Percentiles rank a stretch among this genome's conserved stretches.
These are phyloP conservation scores for Pycnonotus jocosus DNA, from an alignment of 2,113 vertebrate species.

Conservation along the genomic window DNA sequence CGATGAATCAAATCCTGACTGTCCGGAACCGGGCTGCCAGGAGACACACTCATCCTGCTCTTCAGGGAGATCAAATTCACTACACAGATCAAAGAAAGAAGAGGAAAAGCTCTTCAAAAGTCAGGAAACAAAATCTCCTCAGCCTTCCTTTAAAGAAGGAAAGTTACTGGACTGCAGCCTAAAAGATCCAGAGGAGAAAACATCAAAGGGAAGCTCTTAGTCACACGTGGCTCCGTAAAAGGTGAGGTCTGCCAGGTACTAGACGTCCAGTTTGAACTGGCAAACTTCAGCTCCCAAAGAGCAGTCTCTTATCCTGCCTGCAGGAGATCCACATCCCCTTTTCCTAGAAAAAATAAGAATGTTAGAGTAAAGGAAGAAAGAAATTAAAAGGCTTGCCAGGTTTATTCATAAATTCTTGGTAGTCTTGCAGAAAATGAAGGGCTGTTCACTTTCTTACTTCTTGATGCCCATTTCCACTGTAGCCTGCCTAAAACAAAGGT, in stretches of 20 bases:
- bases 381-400: neutral
- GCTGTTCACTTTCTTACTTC: neutral
- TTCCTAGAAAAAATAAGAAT: neutral
- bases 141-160: slow-evolving; percentile 62
- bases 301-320: neutral
- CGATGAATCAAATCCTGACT: slow-evolving; percentile 43
- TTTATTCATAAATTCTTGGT: neutral
- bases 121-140: slow-evolving; percentile 61
- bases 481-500: neutral
- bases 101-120: slow-evolving; percentile 62
- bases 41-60: slow-evolving; percentile 41
- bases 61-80: slow-evolving; percentile 61
- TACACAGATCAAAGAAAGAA: slow-evolving; percentile 57
- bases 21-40: neutral
- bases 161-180: slow-evolving; percentile 60
- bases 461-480: neutral
- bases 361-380: neutral
- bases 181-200: slow-evolving; percentile 46
- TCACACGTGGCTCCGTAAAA: neutral
- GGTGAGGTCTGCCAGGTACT: slow-evolving; percentile 41
- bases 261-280: neutral
- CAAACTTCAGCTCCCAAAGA: neutral
- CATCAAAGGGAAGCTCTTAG: slow-evolving; percentile 28
- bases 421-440: neutral
- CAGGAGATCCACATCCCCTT: neutral